Conservation (phyloP, 2,888 invertebrate species). For the Amiota minor region DNA sequence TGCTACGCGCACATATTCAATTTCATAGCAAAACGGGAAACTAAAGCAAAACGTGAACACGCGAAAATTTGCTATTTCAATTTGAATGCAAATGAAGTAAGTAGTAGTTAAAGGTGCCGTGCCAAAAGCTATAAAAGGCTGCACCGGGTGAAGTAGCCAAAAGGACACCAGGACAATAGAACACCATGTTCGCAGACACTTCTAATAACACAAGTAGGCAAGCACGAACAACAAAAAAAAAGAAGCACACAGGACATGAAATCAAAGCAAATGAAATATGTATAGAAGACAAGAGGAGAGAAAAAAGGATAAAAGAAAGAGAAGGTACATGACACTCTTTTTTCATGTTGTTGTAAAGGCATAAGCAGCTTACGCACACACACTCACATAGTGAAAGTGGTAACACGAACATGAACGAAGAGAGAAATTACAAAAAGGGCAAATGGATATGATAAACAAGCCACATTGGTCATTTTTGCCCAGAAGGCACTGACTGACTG, state of each 20-base stretch:
- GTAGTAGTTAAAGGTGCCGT: conserved; percentile 40
- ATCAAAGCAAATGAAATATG: too few species aligned
- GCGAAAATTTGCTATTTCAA: conserved; percentile 42
- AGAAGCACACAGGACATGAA: too few species aligned
- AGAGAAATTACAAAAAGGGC: conserved; percentile 30
- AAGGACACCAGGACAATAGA: background rate
- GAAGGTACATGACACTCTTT: conserved; percentile 25
- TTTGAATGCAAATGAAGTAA: conserved; percentile 57
- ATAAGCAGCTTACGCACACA: conserved; percentile 37
- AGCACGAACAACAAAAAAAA: too few species aligned
- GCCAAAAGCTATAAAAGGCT: background rate
- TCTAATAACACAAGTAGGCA: too few species aligned
- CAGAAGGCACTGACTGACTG: conserved; percentile 19
- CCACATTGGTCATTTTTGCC: conserved; percentile 11
- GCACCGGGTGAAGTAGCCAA: background rate
- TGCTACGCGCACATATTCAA: background rate
- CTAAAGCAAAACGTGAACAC: conserved; percentile 39
- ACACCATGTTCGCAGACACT: too few species aligned
- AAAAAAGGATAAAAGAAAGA: too few species aligned
- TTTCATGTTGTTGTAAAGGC: conserved; percentile 6
- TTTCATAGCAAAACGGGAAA: conserved; percentile 32
- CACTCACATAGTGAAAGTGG: conserved; percentile 38
- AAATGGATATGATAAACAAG: conserved; percentile 7
- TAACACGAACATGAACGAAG: conserved; percentile 19
- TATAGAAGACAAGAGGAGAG: too few species aligned